A percentile compares a stretch with the other conserved stretches of the same genome.
phyloP scores from a whole-genome alignment of 2,888 invertebrate species.

The Neocrepidodera transversa region DNA sequence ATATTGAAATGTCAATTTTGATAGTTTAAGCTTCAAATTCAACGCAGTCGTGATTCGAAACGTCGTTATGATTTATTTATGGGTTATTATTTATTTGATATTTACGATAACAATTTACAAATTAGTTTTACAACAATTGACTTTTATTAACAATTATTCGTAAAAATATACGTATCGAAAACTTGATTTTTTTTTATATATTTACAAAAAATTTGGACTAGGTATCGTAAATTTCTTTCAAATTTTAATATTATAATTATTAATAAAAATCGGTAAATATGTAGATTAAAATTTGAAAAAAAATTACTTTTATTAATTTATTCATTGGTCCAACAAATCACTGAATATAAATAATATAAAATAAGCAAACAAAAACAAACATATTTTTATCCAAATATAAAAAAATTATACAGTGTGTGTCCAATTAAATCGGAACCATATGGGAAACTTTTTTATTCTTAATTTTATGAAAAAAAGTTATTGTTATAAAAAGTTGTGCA shows the following conservation, averaged over 20 bases:
- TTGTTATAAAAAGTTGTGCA: too few relatives aligned
- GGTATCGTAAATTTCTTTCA: slow-evolving; percentile 32
- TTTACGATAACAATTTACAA: slow-evolving; percentile 46
- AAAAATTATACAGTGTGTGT: too few relatives aligned
- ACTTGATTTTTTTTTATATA: slow-evolving; percentile 36
- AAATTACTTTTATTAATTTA: slow-evolving; percentile 35
- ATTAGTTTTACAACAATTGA: slow-evolving; percentile 43
- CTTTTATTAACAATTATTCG: slow-evolving; percentile 44
- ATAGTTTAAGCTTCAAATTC: too few relatives aligned
- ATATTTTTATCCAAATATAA: slow-evolving; percentile 19
- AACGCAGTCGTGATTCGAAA: too few relatives aligned
- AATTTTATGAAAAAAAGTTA: too few relatives aligned
- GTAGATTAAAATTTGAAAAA: slow-evolving; percentile 1
- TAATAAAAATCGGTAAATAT: too few relatives aligned
- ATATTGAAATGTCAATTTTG: too few relatives aligned
- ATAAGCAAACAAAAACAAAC: slow-evolving; percentile 28
- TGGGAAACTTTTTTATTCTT: too few relatives aligned
- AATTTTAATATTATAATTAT: too few relatives aligned
- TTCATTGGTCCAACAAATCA: slow-evolving; percentile 55
- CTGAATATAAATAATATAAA: slow-evolving; percentile 46
- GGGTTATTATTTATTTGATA: slow-evolving; percentile 37
- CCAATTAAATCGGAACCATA: too few relatives aligned
- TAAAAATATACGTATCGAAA: slow-evolving; percentile 45
- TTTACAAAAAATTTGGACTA: slow-evolving; percentile 48
- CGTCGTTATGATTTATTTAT: too few relatives aligned